Evolutionary conservation across 2,797 vertebrate species (phyloP).

Genomic region (Sebastes ruberrimus): DNA sequence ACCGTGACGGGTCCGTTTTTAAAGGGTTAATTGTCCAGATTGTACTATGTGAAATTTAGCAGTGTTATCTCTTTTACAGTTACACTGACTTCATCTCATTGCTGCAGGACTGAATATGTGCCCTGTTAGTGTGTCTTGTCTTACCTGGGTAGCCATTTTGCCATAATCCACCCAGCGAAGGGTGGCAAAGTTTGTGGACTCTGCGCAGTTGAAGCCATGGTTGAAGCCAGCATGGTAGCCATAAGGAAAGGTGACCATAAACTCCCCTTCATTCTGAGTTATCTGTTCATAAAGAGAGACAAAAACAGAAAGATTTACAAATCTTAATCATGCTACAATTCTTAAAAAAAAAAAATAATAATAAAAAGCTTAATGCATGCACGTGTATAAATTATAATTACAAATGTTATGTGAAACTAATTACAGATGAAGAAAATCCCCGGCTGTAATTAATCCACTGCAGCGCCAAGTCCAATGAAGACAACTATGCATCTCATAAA

Average conservation of each 20-base stretch:
- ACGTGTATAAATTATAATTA: neutral
- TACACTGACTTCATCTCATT: neutral
- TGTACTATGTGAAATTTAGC: neutral
- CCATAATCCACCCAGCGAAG: slow-evolving; percentile 97
- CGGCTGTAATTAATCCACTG: neutral
- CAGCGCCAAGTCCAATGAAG: neutral
- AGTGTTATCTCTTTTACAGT: neutral
- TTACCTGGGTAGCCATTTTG: slow-evolving; percentile 94
- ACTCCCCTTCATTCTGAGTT: slow-evolving; percentile 96
- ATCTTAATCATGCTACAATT: neutral
- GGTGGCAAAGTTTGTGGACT: slow-evolving; percentile 98
- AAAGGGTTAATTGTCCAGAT: neutral
- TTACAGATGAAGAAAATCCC: neutral
- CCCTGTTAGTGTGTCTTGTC: neutral
- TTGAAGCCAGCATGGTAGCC: slow-evolving; percentile 99
- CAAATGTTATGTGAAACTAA: neutral
- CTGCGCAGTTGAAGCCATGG: slow-evolving; percentile 98
- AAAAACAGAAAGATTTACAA: neutral
- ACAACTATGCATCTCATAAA: neutral
- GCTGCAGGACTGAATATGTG: neutral
- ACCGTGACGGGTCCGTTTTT: no score
- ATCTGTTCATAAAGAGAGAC: slow-evolving; percentile 79
- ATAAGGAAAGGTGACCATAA: slow-evolving; percentile 98
- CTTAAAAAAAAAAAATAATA: neutral
- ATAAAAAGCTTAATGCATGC: neutral